Evolutionary conservation across 2,888 invertebrate genomes (phyloP), one percentile per base, ranked within the genome.

Genomic region (Poecilus cupreus): DNA sequence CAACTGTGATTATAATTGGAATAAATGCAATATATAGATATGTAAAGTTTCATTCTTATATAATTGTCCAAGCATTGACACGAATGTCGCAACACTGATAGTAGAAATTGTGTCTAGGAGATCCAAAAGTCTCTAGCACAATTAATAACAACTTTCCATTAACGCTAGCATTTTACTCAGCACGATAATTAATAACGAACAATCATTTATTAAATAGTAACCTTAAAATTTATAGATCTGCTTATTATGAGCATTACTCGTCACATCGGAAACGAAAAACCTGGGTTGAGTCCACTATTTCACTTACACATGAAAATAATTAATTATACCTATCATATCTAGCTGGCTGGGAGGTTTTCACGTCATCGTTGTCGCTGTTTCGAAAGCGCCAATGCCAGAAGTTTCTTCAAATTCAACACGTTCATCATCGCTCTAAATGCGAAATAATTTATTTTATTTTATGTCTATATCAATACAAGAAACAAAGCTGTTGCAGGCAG

Each of bases 51-150:
- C 64, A 68, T 68, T 68, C 64, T 68, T 68, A 68, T 68, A 68
- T 68, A 68, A 68, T 68, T 68, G 37, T 37, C 64, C 37, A 32
- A 60, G 60, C 60, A 68, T 68, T 68, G 64, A 68, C 64, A 37
- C 37, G 37, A 68, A 68, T 68, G 64, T 68, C 16, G 64, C 37
- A 68, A 68, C 64, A 24, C 16, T 60, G 60, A 60, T 51, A 18
- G 32, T 37, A 68, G 64, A 68, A 37, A 68, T 60, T 68, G 64
- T 68, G 64, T 68, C 64, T 68, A 68, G 64, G 64, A 68, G 64
- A 68, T 37, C 18, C 64, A 37, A 68, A 68, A 68, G 64, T 68
- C 37, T 68, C 37, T 13, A 16, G 64, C 20, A 68, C 37, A 68
- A 68, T 68, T 37, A 68, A 37, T 68, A 37, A 68, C 60, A 37